Evolutionary conservation across 2,888 invertebrate species (phyloP).

Genomic region (Myathropa florea): DNA sequence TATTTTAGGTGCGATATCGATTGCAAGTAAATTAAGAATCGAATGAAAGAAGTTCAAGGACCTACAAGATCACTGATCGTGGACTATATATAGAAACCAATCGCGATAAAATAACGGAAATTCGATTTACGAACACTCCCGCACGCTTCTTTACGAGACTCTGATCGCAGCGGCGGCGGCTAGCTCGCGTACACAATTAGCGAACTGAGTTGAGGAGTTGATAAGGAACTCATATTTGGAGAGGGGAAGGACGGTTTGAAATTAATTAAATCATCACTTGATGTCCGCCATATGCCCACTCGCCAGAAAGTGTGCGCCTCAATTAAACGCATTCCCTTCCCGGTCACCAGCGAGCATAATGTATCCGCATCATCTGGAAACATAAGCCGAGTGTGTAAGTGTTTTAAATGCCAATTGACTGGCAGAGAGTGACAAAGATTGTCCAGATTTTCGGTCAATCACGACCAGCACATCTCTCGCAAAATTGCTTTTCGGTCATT

Average conservation of each 20-base stretch:
- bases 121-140: background rate
- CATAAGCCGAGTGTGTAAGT: background rate
- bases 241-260: conserved; percentile 21
- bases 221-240: conserved; percentile 56
- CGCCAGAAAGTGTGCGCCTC: conserved; percentile 22
- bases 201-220: conserved; percentile 60
- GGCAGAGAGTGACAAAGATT: conserved; percentile 25
- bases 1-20: conserved; percentile 53
- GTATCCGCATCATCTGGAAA: background rate
- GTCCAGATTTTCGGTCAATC: conserved; percentile 43
- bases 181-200: conserved; percentile 48
- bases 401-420: conserved; percentile 40
- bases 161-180: background rate
- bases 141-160: background rate
- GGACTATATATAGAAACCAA: conserved; percentile 36
- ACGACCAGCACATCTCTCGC: background rate
- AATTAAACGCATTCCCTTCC: conserved; percentile 47
- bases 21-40: conserved; percentile 38
- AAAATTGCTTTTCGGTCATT: conserved; percentile 29
- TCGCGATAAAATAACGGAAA: conserved; percentile 23
- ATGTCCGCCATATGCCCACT: conserved; percentile 49
- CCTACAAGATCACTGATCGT: conserved; percentile 41
- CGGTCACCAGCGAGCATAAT: conserved; percentile 30
- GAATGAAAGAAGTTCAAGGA: conserved; percentile 61
- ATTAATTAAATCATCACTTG: conserved; percentile 69